These are phyloP conservation scores for Escarpia spicata DNA, from an alignment of 2,888 invertebrate genomes.

Conservation along the genomic window DNA sequence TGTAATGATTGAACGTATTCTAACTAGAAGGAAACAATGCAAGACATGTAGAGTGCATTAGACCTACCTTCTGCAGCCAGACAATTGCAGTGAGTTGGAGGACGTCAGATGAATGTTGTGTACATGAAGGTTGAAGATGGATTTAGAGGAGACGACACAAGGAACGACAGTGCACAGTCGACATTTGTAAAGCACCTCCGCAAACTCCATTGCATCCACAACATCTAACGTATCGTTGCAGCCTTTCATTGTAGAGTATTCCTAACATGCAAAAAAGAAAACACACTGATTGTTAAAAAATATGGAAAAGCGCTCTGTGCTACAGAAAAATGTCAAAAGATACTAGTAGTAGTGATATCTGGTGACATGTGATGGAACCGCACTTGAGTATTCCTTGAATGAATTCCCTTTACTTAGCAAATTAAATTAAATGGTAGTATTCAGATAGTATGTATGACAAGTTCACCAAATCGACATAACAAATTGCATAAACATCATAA, in stretches of 20 bases:
- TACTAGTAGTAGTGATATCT: too few species aligned
- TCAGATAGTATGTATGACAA: too few species aligned
- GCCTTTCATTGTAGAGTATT: not conserved
- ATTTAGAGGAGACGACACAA: constrained; percentile 51
- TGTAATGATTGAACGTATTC: not conserved
- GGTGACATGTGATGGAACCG: too few species aligned
- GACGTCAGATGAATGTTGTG: constrained; percentile 45
- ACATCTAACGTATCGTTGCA: not conserved
- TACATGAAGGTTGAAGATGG: constrained; percentile 50
- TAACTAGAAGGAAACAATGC: not conserved
- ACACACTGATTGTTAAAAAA: not conserved
- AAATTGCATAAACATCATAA: too few species aligned
- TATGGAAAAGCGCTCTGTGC: too few species aligned
- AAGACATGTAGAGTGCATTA: constrained; percentile 24
- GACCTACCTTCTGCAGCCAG: constrained; percentile 39
- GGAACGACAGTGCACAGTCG: constrained; percentile 52
- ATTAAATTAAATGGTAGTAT: too few species aligned
- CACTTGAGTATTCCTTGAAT: too few species aligned
- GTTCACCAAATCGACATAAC: too few species aligned
- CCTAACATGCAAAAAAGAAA: not conserved
- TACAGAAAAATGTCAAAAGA: too few species aligned
- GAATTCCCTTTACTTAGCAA: too few species aligned
- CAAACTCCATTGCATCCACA: constrained; percentile 44
- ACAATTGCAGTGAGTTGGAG: constrained; percentile 28
- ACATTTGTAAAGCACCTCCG: constrained; percentile 57